phyloP scores from a whole-genome alignment of 2,888 invertebrate genomes.

The Pharmacophagus antenor region DNA sequence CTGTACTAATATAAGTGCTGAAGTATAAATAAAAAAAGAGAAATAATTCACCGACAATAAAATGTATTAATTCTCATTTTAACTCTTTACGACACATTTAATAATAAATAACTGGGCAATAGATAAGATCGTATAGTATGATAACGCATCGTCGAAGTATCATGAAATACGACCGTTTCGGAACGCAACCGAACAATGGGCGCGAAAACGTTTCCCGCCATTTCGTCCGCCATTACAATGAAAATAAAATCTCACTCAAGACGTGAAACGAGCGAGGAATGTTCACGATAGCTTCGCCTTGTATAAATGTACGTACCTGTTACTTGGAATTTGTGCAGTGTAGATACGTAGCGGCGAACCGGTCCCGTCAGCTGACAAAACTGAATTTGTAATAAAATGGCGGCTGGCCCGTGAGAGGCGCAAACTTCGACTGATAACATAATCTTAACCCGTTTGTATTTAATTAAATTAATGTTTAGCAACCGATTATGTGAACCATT shows the following conservation, averaged over 20 bases:
- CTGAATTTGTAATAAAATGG: constrained; percentile 54
- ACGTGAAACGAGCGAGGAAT: constrained; percentile 46
- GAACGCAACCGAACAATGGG: constrained; percentile 31
- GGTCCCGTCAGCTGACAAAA: constrained; percentile 69
- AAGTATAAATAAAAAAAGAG: no score
- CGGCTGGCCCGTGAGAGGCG: constrained; percentile 40
- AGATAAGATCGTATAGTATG: not conserved
- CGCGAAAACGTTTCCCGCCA: constrained; percentile 42
- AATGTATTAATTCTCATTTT: not conserved
- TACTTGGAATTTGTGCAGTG: constrained; percentile 60
- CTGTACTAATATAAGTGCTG: no score
- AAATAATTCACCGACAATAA: no score
- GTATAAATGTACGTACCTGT: constrained; percentile 56
- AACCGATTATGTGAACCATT: constrained; percentile 25
- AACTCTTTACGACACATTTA: not conserved
- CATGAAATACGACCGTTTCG: not conserved
- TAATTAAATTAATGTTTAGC: constrained; percentile 35
- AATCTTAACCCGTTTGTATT: constrained; percentile 41
- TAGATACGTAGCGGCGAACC: constrained; percentile 53
- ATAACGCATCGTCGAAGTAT: not conserved
- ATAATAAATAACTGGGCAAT: not conserved
- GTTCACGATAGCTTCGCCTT: constrained; percentile 46
- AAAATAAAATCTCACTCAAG: constrained; percentile 51
- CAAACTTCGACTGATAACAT: constrained; percentile 48
- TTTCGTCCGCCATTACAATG: constrained; percentile 42